A percentile compares a stretch with the other conserved stretches of the same genome.
These are phyloP conservation scores for Eudasyphora cyanicolor DNA, from an alignment of 2,888 invertebrate genomes.

Conservation along the genomic window DNA sequence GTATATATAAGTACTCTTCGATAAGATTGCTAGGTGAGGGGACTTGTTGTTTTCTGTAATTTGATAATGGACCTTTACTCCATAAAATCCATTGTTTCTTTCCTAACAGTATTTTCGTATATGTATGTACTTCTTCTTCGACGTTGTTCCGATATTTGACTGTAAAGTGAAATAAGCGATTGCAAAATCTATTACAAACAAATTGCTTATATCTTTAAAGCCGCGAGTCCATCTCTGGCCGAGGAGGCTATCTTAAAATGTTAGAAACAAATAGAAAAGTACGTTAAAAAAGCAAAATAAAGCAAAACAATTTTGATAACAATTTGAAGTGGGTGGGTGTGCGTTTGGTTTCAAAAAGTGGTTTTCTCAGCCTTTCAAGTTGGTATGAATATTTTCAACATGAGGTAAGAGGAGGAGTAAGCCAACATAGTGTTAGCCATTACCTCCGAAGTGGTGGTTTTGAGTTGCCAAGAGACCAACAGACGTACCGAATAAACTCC, in stretches of 20 bases:
- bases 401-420: not conserved
- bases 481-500: not conserved
- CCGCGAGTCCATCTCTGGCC: not conserved
- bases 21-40: too few species aligned
- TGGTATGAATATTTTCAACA: not conserved
- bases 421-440: not conserved
- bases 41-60: not conserved
- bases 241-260: not conserved
- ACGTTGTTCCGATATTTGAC: not conserved
- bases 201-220: slow-evolving; percentile 27
- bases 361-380: slow-evolving; percentile 1
- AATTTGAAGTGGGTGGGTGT: slow-evolving; percentile 28
- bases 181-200: slow-evolving; percentile 36
- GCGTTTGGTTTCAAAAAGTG: not conserved
- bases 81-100: not conserved
- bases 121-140: not conserved
- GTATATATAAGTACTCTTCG: too few species aligned
- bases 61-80: not conserved
- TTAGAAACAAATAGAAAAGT: not conserved
- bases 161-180: slow-evolving; percentile 8
- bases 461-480: not conserved
- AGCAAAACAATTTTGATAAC: slow-evolving; percentile 16
- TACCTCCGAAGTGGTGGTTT: not conserved
- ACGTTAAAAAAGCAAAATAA: not conserved
- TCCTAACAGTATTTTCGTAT: not conserved